Conservation (phyloP, 2,888 invertebrate genomes). For the Nephrotoma flavescens region DNA sequence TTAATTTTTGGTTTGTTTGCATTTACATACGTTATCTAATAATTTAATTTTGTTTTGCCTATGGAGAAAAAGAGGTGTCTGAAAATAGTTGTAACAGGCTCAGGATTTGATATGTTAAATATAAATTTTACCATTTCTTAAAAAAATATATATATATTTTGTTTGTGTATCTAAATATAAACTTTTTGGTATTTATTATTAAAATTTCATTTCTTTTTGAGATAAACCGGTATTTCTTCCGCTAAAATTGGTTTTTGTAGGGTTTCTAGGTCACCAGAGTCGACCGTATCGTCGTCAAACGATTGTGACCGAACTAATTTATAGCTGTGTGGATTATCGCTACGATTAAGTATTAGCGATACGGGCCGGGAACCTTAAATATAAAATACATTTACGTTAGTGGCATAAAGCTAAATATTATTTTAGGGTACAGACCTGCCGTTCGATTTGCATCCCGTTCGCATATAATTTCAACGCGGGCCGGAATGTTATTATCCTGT, state of each 20-base stretch:
- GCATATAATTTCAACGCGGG: conserved; percentile 27
- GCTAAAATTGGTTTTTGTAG: not conserved
- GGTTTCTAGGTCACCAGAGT: not conserved
- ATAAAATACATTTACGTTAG: not conserved
- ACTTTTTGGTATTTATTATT: not conserved
- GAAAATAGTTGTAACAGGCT: not conserved
- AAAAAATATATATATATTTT: not conserved
- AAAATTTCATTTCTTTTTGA: not conserved
- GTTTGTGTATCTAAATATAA: not conserved
- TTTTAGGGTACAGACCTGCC: conserved; percentile 17
- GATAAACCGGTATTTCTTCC: not conserved
- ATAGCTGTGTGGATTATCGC: conserved; percentile 23
- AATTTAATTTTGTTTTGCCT: not conserved
- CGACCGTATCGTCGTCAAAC: conserved; percentile 28
- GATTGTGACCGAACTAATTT: conserved; percentile 30
- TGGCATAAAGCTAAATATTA: not conserved
- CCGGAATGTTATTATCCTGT: conserved; percentile 15
- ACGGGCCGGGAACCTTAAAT: conserved; percentile 27
- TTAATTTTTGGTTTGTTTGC: not conserved
- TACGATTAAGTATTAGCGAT: conserved; percentile 27
- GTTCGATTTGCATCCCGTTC: conserved; percentile 24
- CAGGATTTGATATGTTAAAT: not conserved
- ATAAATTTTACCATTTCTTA: not conserved
- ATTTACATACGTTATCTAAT: not conserved
- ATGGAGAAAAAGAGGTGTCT: not conserved